Conservation (phyloP, 2,797 vertebrate genomes). For the Rhynchotus rufescens region DNA sequence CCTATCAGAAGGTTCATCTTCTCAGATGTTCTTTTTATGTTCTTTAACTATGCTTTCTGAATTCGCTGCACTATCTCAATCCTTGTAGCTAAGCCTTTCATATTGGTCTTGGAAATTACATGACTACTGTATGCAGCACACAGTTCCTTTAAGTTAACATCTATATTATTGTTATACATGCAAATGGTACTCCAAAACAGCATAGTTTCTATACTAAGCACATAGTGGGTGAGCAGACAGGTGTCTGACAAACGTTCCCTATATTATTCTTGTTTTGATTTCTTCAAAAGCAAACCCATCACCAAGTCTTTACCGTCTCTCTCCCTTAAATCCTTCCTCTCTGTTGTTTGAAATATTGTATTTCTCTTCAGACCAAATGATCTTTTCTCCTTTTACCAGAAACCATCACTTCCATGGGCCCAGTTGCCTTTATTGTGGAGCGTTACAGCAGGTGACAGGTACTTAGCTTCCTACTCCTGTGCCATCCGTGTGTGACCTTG, state of each 20-base stretch:
- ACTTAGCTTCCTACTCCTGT: background rate
- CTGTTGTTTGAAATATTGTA: background rate
- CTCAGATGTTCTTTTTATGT: conserved; percentile 73
- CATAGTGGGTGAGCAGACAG: background rate
- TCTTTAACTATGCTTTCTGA: conserved; percentile 39
- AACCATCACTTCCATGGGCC: background rate
- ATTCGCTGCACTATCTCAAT: background rate
- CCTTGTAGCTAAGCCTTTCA: background rate
- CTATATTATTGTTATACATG: background rate
- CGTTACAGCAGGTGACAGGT: fast-evolving
- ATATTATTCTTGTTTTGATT: background rate
- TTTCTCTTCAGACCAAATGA: background rate
- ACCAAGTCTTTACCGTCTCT: background rate
- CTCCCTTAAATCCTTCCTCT: background rate
- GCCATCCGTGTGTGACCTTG: background rate
- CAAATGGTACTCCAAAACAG: background rate
- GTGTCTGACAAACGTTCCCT: background rate
- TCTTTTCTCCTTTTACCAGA: background rate
- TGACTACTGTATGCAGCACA: background rate
- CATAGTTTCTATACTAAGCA: background rate
- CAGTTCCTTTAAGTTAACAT: background rate
- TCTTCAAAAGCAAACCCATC: background rate
- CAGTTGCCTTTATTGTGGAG: background rate
- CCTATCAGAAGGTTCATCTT: conserved; percentile 77
- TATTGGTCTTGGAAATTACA: background rate